Base-by-base conservation (phyloP, 1,140 invertebrate species). In the Brachystomella parvula region DNA sequence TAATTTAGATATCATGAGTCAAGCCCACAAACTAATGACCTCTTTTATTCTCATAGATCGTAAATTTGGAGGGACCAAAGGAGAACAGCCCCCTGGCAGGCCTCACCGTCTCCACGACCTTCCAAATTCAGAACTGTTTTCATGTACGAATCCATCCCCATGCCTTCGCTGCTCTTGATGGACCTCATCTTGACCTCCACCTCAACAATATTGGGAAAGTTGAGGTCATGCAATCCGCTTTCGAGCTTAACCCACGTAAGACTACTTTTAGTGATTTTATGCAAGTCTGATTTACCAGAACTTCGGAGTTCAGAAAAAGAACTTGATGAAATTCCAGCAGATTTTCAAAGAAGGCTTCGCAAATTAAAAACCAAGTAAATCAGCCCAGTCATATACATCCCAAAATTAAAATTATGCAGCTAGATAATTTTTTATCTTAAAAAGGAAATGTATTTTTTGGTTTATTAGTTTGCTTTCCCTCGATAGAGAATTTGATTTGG, bases 31-130 rank as follows among this genome's bases (percentile, higher is more conserved):
- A n/a, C n/a, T n/a, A n/a, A n/a, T n/a, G n/a, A n/a, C n/a, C n/a
- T n/a, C n/a, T n/a, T n/a, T n/a, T n/a, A n/a, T 44, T 44, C n/a
- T 44, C n/a, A 44, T 32, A 59, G 57, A 31, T 59, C 57, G 57
- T 59, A 31, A 59, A 59, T 59, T 9, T 59, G 6, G 30, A 29
- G 30, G 12, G 57, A 28, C 9, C 3, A 6, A 15, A 30, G 29
- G 30, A 59, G 9, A 44, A 44, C 9, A 44, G n/a, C 9, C n/a
- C 3, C 21, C 30, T 29, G 12, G 30, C 2, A 3, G 21, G 24
- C 30, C 3, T 29, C 15, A 12, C 26, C 57, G 6, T 26, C 49
- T n/a, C 49, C 24, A 29, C 57, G 26, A 32, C 30, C 9, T 59
- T 29, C 12, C 26, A 3, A 59, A 59, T 59, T 31, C 26, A 59